A percentile compares a stretch with the other conserved stretches of the same genome.
These are phyloP conservation scores for Anguilla anguilla DNA, from an alignment of 2,797 vertebrate species.

Conservation along the genomic window DNA sequence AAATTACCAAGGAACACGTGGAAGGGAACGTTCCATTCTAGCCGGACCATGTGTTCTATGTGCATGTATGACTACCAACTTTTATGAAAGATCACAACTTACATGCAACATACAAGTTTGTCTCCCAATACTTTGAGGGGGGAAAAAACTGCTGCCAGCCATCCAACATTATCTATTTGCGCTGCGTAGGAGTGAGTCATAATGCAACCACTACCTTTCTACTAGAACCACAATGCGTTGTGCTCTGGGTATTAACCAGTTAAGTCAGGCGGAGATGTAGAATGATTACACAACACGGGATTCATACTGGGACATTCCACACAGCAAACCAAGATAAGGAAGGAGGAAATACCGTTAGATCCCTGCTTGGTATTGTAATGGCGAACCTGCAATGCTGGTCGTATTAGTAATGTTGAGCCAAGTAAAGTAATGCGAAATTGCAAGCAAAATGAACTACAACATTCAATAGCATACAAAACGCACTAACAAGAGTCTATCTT, in stretches of 20 bases:
- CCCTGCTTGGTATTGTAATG: not conserved
- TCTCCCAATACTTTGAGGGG: not conserved
- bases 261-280: not conserved
- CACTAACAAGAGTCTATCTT: not conserved
- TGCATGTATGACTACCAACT: not conserved
- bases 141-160: not conserved
- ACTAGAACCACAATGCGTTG: not conserved
- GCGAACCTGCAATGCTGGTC: not conserved
- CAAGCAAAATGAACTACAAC: not conserved
- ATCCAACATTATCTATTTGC: not conserved
- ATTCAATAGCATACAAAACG: not conserved
- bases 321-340: not conserved
- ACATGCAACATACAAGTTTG: not conserved
- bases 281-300: not conserved
- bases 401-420: not conserved
- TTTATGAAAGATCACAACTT: not conserved
- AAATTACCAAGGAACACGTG: constrained; percentile 13
- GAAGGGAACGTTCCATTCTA: not conserved
- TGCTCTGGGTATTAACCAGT: not conserved
- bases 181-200: not conserved
- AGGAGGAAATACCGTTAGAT: not conserved
- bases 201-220: not conserved
- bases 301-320: not conserved
- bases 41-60: not conserved
- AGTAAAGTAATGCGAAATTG: not conserved